Conservation (phyloP, 2,113 vertebrate genomes). For the Microcebus griseorufus region DNA sequence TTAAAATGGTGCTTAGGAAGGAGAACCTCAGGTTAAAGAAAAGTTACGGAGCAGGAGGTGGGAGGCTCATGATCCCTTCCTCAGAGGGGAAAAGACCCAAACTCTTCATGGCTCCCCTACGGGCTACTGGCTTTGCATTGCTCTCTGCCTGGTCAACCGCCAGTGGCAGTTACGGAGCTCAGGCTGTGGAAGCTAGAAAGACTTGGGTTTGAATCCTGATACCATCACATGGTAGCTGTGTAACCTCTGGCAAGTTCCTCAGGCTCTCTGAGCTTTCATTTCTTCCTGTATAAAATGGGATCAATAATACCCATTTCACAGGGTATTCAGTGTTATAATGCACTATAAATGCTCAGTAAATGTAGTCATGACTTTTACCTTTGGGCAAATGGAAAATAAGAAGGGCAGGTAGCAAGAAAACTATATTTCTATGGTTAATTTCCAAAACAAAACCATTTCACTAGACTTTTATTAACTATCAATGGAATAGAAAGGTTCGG, state of each 20-base stretch:
- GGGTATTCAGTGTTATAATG: neutral
- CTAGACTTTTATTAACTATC: neutral
- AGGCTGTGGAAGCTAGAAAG: conserved; percentile 7
- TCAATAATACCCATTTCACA: neutral
- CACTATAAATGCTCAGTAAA: neutral
- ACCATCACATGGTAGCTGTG: neutral
- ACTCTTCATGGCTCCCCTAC: neutral
- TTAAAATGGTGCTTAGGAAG: neutral
- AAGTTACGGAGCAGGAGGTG: neutral
- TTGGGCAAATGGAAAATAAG: neutral
- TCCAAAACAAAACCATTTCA: neutral
- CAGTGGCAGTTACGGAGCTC: neutral
- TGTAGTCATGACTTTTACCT: neutral
- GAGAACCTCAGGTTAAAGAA: neutral
- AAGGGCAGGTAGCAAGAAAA: neutral
- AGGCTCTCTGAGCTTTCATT: neutral
- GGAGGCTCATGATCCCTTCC: neutral
- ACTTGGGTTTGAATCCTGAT: neutral
- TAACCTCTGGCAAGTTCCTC: conserved; percentile 1
- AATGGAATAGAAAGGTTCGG: neutral
- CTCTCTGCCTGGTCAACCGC: neutral
- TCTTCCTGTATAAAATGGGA: neutral
- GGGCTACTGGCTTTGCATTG: neutral
- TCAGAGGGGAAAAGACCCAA: neutral
- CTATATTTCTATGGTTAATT: neutral